Evolutionary conservation across 2,888 invertebrate species (phyloP).

Genomic region (Melanophora roralis): DNA sequence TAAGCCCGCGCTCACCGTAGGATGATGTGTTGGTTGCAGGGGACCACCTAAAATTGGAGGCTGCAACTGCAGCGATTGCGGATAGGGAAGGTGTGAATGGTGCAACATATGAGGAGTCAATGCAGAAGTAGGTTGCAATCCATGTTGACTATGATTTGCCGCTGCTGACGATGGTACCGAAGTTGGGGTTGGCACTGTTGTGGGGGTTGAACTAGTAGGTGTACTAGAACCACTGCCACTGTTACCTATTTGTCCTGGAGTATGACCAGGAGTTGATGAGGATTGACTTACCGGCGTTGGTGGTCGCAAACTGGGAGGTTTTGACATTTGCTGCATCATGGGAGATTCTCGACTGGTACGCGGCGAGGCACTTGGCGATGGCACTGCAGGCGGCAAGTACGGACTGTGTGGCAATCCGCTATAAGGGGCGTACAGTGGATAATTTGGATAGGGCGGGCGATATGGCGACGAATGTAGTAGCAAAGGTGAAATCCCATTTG

Average conservation of each 20-base stretch:
- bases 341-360: slow-evolving; percentile 70
- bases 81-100: slow-evolving; percentile 64
- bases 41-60: slow-evolving; percentile 49
- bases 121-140: slow-evolving; percentile 44
- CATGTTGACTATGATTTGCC: slow-evolving; percentile 62
- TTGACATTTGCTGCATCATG: slow-evolving; percentile 63
- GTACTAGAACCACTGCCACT: slow-evolving; percentile 63
- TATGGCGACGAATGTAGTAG: slow-evolving; percentile 75
- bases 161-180: slow-evolving; percentile 63
- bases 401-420: slow-evolving; percentile 87
- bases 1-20: slow-evolving; percentile 20
- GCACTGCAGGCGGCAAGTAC: slow-evolving; percentile 81
- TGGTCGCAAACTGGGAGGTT: slow-evolving; percentile 53
- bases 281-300: slow-evolving; percentile 62
- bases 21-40: slow-evolving; percentile 44
- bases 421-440: slow-evolving; percentile 86
- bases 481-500: slow-evolving; percentile 70
- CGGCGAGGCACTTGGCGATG: slow-evolving; percentile 79
- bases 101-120: slow-evolving; percentile 61
- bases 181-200: slow-evolving; percentile 60
- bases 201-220: slow-evolving; percentile 53
- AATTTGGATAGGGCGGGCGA: slow-evolving; percentile 76
- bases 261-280: slow-evolving; percentile 60
- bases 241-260: slow-evolving; percentile 26
- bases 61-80: slow-evolving; percentile 58